A percentile compares a stretch with the other conserved stretches of the same genome.
Evolutionary conservation across 2,888 invertebrate genomes (phyloP).

Genomic region (Hypolimnas misippus): DNA sequence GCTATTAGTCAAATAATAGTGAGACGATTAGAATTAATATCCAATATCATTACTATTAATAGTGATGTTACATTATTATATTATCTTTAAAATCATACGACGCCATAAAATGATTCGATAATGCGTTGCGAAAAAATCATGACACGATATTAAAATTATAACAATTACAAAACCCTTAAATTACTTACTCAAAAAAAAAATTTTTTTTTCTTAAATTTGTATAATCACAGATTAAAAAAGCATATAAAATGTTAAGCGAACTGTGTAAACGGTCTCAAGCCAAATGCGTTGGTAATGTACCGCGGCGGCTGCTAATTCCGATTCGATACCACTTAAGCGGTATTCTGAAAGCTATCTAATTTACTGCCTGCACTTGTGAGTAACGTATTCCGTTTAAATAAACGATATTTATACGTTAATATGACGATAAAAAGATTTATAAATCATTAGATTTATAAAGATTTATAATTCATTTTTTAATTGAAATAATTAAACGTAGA

Average conservation of each 20-base stretch:
- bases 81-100: no score
- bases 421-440: not conserved
- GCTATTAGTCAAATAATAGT: no score
- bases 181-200: not conserved
- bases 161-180: not conserved
- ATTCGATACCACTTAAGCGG: constrained; percentile 43
- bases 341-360: constrained; percentile 44
- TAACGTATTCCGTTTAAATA: constrained; percentile 34
- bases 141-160: not conserved
- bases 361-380: constrained; percentile 30
- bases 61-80: no score
- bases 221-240: constrained; percentile 10
- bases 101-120: no score
- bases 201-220: not conserved
- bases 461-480: no score
- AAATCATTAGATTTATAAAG: no score
- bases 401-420: constrained; percentile 19
- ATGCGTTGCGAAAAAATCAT: no score
- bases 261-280: constrained; percentile 36
- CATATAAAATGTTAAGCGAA: not conserved
- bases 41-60: no score
- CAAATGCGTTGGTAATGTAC: constrained; percentile 54
- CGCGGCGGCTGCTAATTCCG: constrained; percentile 47
- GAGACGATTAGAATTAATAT: no score
- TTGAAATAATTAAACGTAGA: no score